phyloP scores from a whole-genome alignment of 2,113 vertebrate genomes.

The Hippocampus abdominalis region DNA sequence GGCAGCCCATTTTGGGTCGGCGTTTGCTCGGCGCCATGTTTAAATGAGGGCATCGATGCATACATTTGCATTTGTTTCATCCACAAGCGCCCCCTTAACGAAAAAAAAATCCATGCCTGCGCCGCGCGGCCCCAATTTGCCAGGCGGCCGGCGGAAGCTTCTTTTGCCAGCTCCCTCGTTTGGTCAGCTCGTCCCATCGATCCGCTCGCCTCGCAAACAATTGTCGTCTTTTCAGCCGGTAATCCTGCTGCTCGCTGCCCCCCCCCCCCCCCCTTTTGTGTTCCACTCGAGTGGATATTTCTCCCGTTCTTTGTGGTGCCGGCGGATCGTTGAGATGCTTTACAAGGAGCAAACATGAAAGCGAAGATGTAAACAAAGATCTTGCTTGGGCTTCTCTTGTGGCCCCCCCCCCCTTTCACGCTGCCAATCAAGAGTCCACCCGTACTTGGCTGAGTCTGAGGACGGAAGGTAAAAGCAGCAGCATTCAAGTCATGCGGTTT shows the following conservation, averaged over 20 bases:
- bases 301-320: not conserved
- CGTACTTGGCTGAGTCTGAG: too few species aligned
- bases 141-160: constrained; percentile 19
- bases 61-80: constrained; percentile 61
- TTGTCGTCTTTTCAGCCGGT: not conserved
- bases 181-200: constrained; percentile 12
- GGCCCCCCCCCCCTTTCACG: not conserved
- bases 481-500: too few species aligned
- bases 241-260: not conserved
- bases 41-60: constrained; percentile 62
- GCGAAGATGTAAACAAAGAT: not conserved
- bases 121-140: constrained; percentile 39
- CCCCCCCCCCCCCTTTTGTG: too few species aligned
- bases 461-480: too few species aligned
- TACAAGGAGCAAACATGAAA: not conserved
- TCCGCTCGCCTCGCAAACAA: constrained; percentile 1
- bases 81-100: constrained; percentile 30
- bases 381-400: not conserved
- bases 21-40: constrained; percentile 43
- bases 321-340: not conserved
- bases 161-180: constrained; percentile 27
- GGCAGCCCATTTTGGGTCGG: constrained; percentile 14
- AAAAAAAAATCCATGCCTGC: constrained; percentile 28
- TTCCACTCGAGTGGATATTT: not conserved
- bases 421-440: not conserved